Conservation (phyloP, 1,140 invertebrate genomes). For the Drosophila cardini region DNA sequence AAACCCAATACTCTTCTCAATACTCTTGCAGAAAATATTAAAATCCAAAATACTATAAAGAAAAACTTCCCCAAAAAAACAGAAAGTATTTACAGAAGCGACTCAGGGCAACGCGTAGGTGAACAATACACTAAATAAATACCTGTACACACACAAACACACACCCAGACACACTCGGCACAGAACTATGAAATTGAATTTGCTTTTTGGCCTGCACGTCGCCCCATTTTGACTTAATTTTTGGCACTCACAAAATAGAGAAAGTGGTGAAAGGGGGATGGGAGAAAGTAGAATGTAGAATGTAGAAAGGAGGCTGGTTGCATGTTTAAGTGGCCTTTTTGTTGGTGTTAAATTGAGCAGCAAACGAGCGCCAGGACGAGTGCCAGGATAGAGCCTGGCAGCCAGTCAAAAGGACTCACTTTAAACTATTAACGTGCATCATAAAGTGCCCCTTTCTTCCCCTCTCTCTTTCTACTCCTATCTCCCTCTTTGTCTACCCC, state of each 20-base stretch:
- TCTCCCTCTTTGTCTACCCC: neutral
- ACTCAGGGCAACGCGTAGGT: conserved; percentile 1
- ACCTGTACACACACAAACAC: conserved; percentile 24
- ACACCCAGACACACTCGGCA: conserved; percentile 14
- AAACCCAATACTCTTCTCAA: too few species aligned
- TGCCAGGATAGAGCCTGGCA: neutral
- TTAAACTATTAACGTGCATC: conserved; percentile 75
- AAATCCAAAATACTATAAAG: neutral
- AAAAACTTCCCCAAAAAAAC: neutral
- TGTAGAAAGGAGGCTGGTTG: conserved; percentile 8
- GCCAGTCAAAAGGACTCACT: conserved; percentile 72
- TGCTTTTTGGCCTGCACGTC: conserved; percentile 24
- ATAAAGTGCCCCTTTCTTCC: neutral
- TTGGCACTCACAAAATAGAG: conserved; percentile 56
- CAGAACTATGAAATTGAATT: conserved; percentile 58
- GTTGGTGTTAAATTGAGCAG: conserved; percentile 77
- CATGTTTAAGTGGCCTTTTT: conserved; percentile 66
- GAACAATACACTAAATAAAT: conserved; percentile 70
- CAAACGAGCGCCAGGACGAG: conserved; percentile 1
- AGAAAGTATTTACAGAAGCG: conserved; percentile 8
- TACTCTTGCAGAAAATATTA: too few species aligned
- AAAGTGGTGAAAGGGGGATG: conserved; percentile 8
- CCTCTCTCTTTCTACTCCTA: neutral
- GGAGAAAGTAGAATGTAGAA: conserved; percentile 9
- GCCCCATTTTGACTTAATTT: conserved; percentile 67